Base-by-base conservation (phyloP, 2,888 invertebrate genomes). In the Anarsia innoxiella region DNA sequence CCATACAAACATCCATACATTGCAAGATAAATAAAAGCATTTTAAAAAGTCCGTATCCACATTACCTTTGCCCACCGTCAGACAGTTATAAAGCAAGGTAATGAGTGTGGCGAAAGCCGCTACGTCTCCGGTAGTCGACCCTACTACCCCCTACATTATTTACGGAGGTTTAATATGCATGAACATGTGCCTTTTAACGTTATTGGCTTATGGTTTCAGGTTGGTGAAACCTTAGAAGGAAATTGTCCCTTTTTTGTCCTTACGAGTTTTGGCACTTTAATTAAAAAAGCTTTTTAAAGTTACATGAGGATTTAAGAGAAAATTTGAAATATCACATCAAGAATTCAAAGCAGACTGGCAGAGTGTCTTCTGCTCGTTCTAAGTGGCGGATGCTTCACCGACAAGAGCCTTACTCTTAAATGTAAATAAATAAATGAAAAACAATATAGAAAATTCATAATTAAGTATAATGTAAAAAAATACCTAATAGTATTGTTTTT, bases 21-120 rank as follows among this genome's bases (percentile, higher is more conserved):
- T n/a, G n/a, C n/a, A n/a, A 9, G 9, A 31, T 5, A 19, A 19
- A 19, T 19, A 19, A 19, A 19, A 19, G 3, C 19, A 3, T 19
- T 19, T 8, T 19, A 3, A 3, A 19, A 5, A 19, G 4, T 19
- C 8, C 3, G 19, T 8, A 19, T 19, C 19, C 8, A 3, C 19
- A 8, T 5, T 8, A 19, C 19, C 19, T 32, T n/a, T n/a, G n/a
- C n/a, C n/a, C n/a, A n/a, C n/a, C n/a, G n/a, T n/a, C 42, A 41
- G 40, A 53, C 54, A 49, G 53, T 53, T 55, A 50, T 28, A 34
- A 41, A 37, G 41, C 31, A 28, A 49, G 44, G 49, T 51, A 53
- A 51, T 48, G 48, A 49, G 52, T 47, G 46, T 44, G 42, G 49
- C 41, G 6, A 42, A 37, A 40, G 44, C 48, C 45, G 45, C 48